phyloP scores from a whole-genome alignment of 2,797 vertebrate species.

The Avahi laniger region DNA sequence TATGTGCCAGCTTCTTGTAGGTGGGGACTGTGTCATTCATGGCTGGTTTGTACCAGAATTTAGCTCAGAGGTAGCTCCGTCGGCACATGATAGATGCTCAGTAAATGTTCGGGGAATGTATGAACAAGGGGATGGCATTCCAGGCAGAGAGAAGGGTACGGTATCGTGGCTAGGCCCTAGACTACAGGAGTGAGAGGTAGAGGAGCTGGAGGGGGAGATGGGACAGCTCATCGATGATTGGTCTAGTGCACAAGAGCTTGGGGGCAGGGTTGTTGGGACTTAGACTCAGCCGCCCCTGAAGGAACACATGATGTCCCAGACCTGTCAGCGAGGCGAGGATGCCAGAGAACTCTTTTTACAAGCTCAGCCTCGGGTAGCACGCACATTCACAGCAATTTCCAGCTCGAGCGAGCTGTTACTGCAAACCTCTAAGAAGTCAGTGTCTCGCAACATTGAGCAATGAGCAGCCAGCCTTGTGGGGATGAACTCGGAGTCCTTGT shows the following conservation, averaged over 20 bases:
- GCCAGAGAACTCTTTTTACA: conserved; percentile 67
- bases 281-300: neutral
- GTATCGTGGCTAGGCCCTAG: neutral
- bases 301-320: conserved; percentile 31
- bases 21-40: neutral
- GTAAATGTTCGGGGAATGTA: neutral
- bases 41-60: neutral
- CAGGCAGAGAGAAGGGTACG: neutral
- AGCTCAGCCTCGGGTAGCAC: conserved; percentile 61
- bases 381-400: conserved; percentile 71
- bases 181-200: neutral
- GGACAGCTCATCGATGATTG: neutral
- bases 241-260: conserved; percentile 17
- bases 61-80: neutral
- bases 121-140: neutral
- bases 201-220: neutral
- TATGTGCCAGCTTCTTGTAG: neutral
- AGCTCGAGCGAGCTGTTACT: conserved; percentile 70
- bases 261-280: neutral
- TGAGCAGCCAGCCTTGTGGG: conserved; percentile 75
- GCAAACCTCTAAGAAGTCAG: conserved; percentile 73
- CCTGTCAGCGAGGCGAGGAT: conserved; percentile 55
- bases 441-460: conserved; percentile 76
- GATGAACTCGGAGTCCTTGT: conserved; percentile 70
- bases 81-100: neutral